Percentiles rank a stretch among this genome's conserved stretches.
These are phyloP conservation scores for Telmatochromis sp. DNA, from an alignment of 2,113 vertebrate genomes.

Conservation along the genomic window DNA sequence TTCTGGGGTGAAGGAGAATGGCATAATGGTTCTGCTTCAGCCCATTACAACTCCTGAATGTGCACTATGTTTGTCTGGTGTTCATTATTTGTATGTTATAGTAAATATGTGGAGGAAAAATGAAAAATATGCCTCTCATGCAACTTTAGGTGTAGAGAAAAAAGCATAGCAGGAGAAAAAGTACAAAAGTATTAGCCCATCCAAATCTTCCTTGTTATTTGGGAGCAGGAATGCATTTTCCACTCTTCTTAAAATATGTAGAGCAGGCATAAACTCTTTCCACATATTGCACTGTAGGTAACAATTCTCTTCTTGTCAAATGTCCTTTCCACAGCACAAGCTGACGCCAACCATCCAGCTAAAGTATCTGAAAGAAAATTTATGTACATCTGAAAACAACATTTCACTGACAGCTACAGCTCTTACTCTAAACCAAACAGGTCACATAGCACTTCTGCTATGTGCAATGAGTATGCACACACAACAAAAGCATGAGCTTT, in stretches of 20 bases:
- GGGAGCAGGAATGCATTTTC: not conserved
- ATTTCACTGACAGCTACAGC: constrained; percentile 12
- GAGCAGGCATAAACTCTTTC: constrained; percentile 10
- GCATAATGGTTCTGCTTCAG: not conserved
- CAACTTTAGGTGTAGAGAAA: not conserved
- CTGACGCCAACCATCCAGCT: not conserved
- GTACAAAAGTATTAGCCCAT: not conserved
- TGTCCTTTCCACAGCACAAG: constrained; percentile 37
- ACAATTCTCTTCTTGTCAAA: constrained; percentile 14
- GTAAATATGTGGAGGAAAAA: not conserved
- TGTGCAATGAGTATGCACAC: not conserved
- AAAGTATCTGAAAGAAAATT: constrained; percentile 4
- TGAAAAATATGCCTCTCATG: not conserved
- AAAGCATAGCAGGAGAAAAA: not conserved
- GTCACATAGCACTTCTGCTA: not conserved
- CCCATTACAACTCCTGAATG: not conserved
- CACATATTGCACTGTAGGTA: not conserved
- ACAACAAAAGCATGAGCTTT: not conserved
- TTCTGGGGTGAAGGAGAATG: not conserved
- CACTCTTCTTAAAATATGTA: not conserved
- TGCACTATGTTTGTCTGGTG: not conserved
- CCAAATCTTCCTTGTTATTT: not conserved
- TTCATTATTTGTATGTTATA: not conserved
- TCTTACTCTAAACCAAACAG: constrained; percentile 19
- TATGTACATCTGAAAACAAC: constrained; percentile 45